Conservation (phyloP, 92 coral and sea anemone genomes). For the Actinernus sp. region DNA sequence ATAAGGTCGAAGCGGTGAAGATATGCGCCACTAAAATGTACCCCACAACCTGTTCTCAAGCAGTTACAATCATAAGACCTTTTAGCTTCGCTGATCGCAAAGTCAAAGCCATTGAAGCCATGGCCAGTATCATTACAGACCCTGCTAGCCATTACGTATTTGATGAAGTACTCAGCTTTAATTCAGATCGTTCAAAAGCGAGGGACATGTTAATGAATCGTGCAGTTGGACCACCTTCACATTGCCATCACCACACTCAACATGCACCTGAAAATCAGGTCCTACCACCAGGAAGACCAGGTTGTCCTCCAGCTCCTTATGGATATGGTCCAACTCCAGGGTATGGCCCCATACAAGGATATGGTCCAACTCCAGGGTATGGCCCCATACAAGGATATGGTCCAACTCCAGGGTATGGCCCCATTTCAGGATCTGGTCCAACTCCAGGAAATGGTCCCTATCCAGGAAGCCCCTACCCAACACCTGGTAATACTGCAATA, state of each 20-base stretch:
- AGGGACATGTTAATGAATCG: slow-evolving; percentile 10
- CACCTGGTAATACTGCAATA: no score
- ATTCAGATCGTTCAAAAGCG: slow-evolving; percentile 41
- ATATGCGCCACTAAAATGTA: slow-evolving; percentile 50
- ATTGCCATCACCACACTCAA: neutral
- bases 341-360: neutral
- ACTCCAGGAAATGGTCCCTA: neutral
- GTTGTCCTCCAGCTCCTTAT: neutral
- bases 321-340: slow-evolving; percentile 1
- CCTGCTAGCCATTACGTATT: slow-evolving; percentile 36
- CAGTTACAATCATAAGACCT: slow-evolving; percentile 29
- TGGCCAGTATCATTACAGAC: slow-evolving; percentile 49
- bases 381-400: neutral
- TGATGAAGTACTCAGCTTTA: slow-evolving; percentile 41
- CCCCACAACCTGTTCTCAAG: slow-evolving; percentile 45
- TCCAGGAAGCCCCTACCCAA: no score
- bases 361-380: slow-evolving; percentile 1
- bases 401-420: slow-evolving; percentile 1
- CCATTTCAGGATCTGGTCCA: neutral
- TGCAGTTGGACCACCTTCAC: neutral
- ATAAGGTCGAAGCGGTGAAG: slow-evolving; percentile 48
- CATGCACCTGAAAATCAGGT: neutral
- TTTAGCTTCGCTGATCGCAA: slow-evolving; percentile 62
- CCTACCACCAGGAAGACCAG: no score
- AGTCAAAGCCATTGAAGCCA: slow-evolving; percentile 44